Evolutionary conservation across 2,113 vertebrate species (phyloP), one percentile per base, ranked within the genome.

Genomic region (Tachysurus vachellii): DNA sequence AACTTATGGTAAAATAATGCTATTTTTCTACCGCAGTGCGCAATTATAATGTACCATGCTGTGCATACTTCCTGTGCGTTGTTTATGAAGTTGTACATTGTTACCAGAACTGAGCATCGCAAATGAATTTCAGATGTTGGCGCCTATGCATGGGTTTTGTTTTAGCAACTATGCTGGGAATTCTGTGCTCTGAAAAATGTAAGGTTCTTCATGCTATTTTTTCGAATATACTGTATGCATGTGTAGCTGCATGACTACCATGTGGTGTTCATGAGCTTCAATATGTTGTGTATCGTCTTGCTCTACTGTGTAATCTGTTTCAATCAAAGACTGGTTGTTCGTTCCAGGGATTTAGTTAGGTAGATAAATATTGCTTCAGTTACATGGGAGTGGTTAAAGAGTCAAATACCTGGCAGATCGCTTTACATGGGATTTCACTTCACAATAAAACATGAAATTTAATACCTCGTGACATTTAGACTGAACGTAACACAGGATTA

Each of bases 211-310:
- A 66, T 71, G 85, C 83, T 89, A 75, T 71, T 53, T 59, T 71
- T 86, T 83, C 14, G 61, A 80, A 71, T 88, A 76, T 56, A 82
- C 80, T 86, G 83, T 89, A 54, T 89, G 91, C 90, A 88, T 92
- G 91, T 86, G 71, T 47, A 87, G 85, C 88, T 90, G 90, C 88
- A 90, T 91, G 89, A 50, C 82, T 59, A 76, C 86, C 61, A 23
- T 87, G 16, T 90, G 66, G 80, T 91, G 90, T 88, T 86, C 85
- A 85, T 80, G 28, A 86, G 73, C 89, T 89, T 87, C 71, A 56
- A 31, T 88, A 83, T 89, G 83, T 88, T 81, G 87, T 84, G 64
- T 82, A 83, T 82, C 64, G 62, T 70, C 76, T 71, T 87, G 71
- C 64, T 80, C n/a, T 68, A 21, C 10, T 59, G 56, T 16, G 17